phyloP scores from a whole-genome alignment of 2,113 vertebrate species.

The Oncorhynchus keta region DNA sequence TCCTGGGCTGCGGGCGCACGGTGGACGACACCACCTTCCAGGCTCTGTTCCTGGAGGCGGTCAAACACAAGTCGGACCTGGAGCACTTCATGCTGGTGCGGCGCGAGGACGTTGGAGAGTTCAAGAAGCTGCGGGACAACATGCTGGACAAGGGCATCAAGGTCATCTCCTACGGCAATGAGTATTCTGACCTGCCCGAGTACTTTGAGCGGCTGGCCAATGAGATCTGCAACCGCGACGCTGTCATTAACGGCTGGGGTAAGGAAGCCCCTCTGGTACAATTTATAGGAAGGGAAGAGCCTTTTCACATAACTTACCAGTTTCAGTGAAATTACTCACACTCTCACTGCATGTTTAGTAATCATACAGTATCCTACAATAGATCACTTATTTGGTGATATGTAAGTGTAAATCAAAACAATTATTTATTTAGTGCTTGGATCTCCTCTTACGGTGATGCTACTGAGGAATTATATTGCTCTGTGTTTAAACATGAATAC shows the following conservation, averaged over 20 bases:
- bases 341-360: background rate
- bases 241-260: conserved; percentile 65
- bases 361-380: too few species aligned
- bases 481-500: too few species aligned
- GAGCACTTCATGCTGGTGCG: conserved; percentile 97
- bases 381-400: too few species aligned
- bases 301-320: too few species aligned
- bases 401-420: too few species aligned
- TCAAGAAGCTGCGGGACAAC: conserved; percentile 94
- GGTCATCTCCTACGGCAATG: conserved; percentile 91
- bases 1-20: conserved; percentile 92
- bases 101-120: conserved; percentile 89
- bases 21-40: conserved; percentile 97
- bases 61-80: conserved; percentile 93
- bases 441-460: too few species aligned
- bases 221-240: conserved; percentile 82
- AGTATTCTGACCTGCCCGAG: conserved; percentile 88
- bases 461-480: too few species aligned
- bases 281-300: too few species aligned
- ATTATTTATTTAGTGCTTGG: too few species aligned
- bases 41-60: conserved; percentile 93
- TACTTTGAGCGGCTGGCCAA: conserved; percentile 88
- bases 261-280: conserved; percentile 20
- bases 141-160: conserved; percentile 98
- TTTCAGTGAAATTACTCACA: background rate